A percentile compares a stretch with the other conserved stretches of the same genome.
phyloP scores from a whole-genome alignment of 2,797 vertebrate species.

The Molothrus ater region DNA sequence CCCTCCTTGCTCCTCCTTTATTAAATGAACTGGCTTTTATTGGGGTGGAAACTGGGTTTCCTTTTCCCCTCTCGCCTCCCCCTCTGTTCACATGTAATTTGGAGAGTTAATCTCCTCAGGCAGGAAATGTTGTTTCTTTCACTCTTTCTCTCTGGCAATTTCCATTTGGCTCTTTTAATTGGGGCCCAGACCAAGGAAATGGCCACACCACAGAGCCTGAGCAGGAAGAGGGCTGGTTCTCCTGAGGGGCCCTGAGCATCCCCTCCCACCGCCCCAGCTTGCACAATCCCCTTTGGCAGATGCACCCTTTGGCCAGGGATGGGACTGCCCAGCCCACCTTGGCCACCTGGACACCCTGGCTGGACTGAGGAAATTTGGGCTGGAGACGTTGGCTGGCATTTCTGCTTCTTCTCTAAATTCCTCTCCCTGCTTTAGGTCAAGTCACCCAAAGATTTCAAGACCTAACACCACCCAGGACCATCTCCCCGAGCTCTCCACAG shows the following conservation, averaged over 20 bases:
- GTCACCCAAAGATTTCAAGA: not conserved
- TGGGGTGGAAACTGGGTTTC: conserved; percentile 65
- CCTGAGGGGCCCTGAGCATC: not conserved
- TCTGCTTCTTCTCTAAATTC: not conserved
- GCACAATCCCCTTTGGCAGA: accelerated
- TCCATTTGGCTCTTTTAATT: conserved; percentile 67
- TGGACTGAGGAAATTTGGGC: not conserved
- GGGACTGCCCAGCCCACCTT: not conserved
- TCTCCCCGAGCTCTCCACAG: not conserved
- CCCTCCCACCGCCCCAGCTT: not conserved
- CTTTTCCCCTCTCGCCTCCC: conserved; percentile 54
- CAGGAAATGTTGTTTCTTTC: conserved; percentile 71
- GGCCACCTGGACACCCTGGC: accelerated
- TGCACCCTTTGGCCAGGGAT: not conserved
- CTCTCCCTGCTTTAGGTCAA: not conserved
- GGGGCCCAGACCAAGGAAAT: conserved; percentile 50
- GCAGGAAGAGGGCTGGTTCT: conserved; percentile 40
- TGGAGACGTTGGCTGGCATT: not conserved
- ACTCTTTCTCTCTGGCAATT: conserved; percentile 44
- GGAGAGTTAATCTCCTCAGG: conserved; percentile 73
- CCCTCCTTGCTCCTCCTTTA: conserved; percentile 62
- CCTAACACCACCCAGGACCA: not conserved
- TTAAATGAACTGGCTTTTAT: conserved; percentile 71
- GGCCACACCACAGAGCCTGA: not conserved
- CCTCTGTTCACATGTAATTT: conserved; percentile 70